phyloP scores from a whole-genome alignment of 2,888 invertebrate genomes.

The Ornithoptera priamus region DNA sequence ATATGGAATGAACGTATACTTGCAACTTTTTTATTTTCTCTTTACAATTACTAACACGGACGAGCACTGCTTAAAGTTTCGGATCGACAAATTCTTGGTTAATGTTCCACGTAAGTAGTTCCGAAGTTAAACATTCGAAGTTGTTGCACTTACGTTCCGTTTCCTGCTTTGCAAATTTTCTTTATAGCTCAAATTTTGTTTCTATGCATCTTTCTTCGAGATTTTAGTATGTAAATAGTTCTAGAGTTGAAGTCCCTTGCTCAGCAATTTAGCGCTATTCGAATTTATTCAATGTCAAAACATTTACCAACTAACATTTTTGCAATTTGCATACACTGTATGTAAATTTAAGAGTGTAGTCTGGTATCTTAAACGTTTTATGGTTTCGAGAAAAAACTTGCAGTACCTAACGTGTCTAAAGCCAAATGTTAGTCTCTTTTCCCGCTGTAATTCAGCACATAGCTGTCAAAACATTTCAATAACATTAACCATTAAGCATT shows the following conservation, averaged over 20 bases:
- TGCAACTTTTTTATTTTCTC: neutral
- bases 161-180: slow-evolving; percentile 31
- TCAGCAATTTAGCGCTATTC: slow-evolving; percentile 25
- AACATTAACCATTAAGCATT: slow-evolving; percentile 20
- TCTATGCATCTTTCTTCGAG: slow-evolving; percentile 19
- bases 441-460: slow-evolving; percentile 6
- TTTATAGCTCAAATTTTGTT: slow-evolving; percentile 23
- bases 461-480: slow-evolving; percentile 18
- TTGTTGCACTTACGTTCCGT: slow-evolving; percentile 6
- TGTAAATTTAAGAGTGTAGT: slow-evolving; percentile 20
- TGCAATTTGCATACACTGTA: slow-evolving; percentile 21
- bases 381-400: slow-evolving; percentile 1
- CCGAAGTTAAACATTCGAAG: slow-evolving; percentile 19
- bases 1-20: neutral
- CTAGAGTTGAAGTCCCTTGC: slow-evolving; percentile 27
- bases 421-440: slow-evolving; percentile 7
- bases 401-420: slow-evolving; percentile 1
- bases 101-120: slow-evolving; percentile 24
- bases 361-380: slow-evolving; percentile 18
- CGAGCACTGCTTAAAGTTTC: slow-evolving; percentile 12
- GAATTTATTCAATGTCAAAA: slow-evolving; percentile 27
- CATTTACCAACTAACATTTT: slow-evolving; percentile 23
- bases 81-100: slow-evolving; percentile 18
- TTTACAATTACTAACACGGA: slow-evolving; percentile 7
- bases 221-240: slow-evolving; percentile 28